Base-by-base conservation (phyloP, 2,888 invertebrate species). In the Nycteola revayana region DNA sequence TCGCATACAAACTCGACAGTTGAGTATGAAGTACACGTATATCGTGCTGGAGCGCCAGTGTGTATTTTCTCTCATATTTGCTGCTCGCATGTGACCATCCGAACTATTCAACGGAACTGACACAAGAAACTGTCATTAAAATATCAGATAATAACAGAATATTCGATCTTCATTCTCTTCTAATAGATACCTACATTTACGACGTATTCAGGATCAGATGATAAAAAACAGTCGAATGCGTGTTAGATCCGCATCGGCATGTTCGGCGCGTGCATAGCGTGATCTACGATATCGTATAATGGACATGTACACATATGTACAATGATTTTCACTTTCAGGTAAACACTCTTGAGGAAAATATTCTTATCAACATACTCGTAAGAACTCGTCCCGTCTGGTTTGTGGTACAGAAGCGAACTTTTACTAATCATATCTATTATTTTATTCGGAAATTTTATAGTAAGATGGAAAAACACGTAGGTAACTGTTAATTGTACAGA, bases 21-120 rank as follows among this genome's bases (percentile, higher is more conserved):
- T 45, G 42, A 48, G 49, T 53, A 50, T 52, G 38, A 55, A 50
- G 48, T 50, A 42, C 44, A 46, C 48, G 42, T 45, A 54, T 69
- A 46, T 66, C 73, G 66, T 70, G 75, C 57, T 52, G 56, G 51
- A 62, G 51, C 45, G 62, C 58, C 49, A 59, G 53, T 67, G 61
- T 69, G 65, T 70, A 47, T 75, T 84, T 74, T 78, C 75, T 80
- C 80, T 73, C 59, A 59, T 46, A 60, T 53, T 61, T 60, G 54
- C 50, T 32, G 63, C 69, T 85, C 46, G 87, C 87, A 83, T 86
- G 86, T 76, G 66, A 69, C 75, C 66, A 85, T 87, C 69, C 76
- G 49, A 81, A 77, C 77, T 73, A 88, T 86, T 79, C 73, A 69
- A 75, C 81, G 77, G 82, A 82, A 82, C 76, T 83, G 75, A 77